A percentile compares a stretch with the other conserved stretches of the same genome.
phyloP scores from a whole-genome alignment of 92 coral and sea anemone species.

The Umimayanthus kanabou region DNA sequence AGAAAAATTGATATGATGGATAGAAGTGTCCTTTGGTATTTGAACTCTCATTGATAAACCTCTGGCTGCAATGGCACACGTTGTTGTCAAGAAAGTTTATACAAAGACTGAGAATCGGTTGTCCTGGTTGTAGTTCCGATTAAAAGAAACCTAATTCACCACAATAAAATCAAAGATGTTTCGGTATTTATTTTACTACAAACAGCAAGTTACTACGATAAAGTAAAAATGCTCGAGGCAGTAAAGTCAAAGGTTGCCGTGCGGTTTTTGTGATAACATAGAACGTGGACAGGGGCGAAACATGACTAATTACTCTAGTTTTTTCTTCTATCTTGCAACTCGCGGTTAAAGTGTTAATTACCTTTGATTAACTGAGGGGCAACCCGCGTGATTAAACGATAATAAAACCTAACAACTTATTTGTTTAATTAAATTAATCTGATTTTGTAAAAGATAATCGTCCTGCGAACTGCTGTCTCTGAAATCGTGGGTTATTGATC shows the following conservation, averaged over 20 bases:
- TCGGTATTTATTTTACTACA: background rate
- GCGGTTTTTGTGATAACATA: conserved; percentile 33
- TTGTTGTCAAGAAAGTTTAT: too few species aligned
- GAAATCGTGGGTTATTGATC: background rate
- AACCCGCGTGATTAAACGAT: conserved; percentile 32
- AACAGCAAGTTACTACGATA: conserved; percentile 2
- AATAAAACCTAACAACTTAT: conserved; percentile 2
- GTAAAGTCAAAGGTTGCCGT: conserved; percentile 9
- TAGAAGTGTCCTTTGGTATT: too few species aligned
- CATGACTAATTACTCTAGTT: background rate
- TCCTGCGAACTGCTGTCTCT: background rate
- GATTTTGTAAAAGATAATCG: background rate
- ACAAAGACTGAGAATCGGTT: background rate
- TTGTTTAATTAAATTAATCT: conserved; percentile 20
- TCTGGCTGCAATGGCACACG: background rate
- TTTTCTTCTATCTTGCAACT: conserved; percentile 1
- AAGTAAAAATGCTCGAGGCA: background rate
- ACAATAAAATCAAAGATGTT: background rate
- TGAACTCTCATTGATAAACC: background rate
- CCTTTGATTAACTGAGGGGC: background rate
- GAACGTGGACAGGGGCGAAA: background rate
- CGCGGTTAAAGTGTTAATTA: conserved; percentile 36
- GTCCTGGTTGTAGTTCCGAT: background rate
- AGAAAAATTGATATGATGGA: too few species aligned
- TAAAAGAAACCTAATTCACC: background rate